Base-by-base conservation (phyloP, 1,140 invertebrate genomes). In the Drosophila biarmipes region DNA sequence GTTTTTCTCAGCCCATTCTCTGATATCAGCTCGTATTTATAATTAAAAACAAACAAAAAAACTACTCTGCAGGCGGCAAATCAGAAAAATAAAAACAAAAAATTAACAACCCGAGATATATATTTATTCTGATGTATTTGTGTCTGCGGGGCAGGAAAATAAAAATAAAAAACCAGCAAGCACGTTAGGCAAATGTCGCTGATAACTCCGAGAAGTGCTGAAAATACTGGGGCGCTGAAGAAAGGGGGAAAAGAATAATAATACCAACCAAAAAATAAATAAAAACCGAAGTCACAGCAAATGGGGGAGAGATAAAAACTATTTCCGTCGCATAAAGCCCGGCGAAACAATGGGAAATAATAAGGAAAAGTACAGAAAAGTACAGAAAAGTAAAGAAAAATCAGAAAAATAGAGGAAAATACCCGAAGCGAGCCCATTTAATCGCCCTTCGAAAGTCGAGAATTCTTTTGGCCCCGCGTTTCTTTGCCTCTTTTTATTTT, bases 1-100 rank as follows among this genome's bases (percentile, higher is more conserved):
- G 37, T 37, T 49, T 56, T 56, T 43, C 40, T 15, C 24, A 5
- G 6, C 29, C 11, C 31, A 19, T 46, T 24, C 40, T 31, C 14
- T 74, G 74, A 75, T 78, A 74, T 74, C 73, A 78, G 55, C 69
- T 52, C 38, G 51, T 58, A 64, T 82, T 82, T 82, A 66, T 82
- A 82, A 82, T 82, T 82, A 66, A 64, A 78, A 76, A 62, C 46
- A 73, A 58, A 35, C 11, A 59, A 45, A 58, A 38, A 34, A 52
- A 64, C 35, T 62, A 12, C 43, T 35, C 31, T 48, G 66, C 63
- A 64, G 54, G 40, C 42, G 45, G 29, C 59, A 73, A 56, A 78
- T 73, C 29, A 57, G 37, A 78, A 78, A 42, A 46, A 31, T 24
- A 12, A 42, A 52, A 53, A 67, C 56, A 66, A 49, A 45, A 75